A percentile compares a stretch with the other conserved stretches of the same genome.
phyloP scores from a whole-genome alignment of 2,113 vertebrate species.

The Lophius piscatorius region DNA sequence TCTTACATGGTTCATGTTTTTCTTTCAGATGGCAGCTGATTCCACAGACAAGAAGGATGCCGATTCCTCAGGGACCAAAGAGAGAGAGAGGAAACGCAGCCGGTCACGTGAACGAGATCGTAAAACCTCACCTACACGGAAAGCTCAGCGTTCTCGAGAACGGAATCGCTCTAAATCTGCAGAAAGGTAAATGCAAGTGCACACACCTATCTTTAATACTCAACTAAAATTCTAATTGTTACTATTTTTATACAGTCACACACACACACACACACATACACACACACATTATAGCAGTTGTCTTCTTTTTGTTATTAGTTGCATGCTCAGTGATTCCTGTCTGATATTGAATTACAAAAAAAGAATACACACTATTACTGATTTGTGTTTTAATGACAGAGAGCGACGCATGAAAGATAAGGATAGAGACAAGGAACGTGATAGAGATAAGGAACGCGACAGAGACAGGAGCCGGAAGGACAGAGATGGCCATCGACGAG shows the following conservation, averaged over 20 bases:
- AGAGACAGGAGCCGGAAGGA: conserved; percentile 88
- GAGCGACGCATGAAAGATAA: conserved; percentile 91
- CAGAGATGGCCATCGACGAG: conserved; percentile 86
- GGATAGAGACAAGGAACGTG: conserved; percentile 85
- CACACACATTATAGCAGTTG: neutral
- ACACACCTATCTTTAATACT: neutral
- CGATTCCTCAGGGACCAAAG: conserved; percentile 85
- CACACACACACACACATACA: neutral
- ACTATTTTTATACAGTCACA: neutral
- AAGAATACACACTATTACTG: neutral
- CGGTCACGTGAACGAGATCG: conserved; percentile 89
- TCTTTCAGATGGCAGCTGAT: conserved; percentile 91
- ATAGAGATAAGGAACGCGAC: conserved; percentile 80
- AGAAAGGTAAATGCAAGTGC: conserved; percentile 81
- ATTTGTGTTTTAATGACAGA: conserved; percentile 67
- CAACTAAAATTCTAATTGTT: neutral
- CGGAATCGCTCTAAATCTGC: conserved; percentile 89
- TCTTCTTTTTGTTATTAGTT: neutral
- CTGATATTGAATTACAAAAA: no score
- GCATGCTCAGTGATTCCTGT: no score
- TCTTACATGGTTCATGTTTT: neutral
- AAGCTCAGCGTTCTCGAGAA: conserved; percentile 90
- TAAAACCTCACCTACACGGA: conserved; percentile 84
- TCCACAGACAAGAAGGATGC: conserved; percentile 89
- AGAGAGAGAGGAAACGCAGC: conserved; percentile 88